Evolutionary conservation across 1,140 invertebrate species (phyloP), one percentile per base, ranked within the genome.

Genomic region (Cherax quadricarinatus): DNA sequence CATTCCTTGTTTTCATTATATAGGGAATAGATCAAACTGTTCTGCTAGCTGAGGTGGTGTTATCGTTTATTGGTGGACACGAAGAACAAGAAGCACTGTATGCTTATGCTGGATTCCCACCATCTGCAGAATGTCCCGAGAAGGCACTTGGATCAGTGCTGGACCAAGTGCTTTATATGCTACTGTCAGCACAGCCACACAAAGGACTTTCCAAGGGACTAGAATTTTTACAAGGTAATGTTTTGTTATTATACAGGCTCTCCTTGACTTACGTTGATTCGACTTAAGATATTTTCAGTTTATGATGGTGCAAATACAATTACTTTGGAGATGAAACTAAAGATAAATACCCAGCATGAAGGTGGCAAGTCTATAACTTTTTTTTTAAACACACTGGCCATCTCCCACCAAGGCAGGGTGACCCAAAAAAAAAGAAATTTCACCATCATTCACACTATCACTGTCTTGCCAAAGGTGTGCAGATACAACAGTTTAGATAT

Each of bases 191-290:
- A 41, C 90, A 91, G 53, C 84, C 90, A n/a, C 70, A 87, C 24
- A 91, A 91, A 70, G 90, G 90, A 16, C 53, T 91, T 51, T 81
- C 73, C 24, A 91, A 60, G 30, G 84, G 79, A 21, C 10, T 91
- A 49, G 90, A 91, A 73, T 91, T 86, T 82, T 82, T 91, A 24
- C 84, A 91, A 91, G 90, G 90, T 91, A 86, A 70, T 62, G 18
- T n/a, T 70, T 70, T 70, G 30, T 41, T 41, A 60, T 41, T 41
- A 60, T 16, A 60, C 9, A 60, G 57, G 57, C 10, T 1, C 5
- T 21, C 66, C 21, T 18, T 41, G 30, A 41, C 30, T 41, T 41
- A 41, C 30, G 30, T 41, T 41, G 30, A 41, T 41, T 41, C 30
- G 2, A 41, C 30, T 41, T 41, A 41, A 1, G 30, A 41, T 41